Conservation (phyloP, 2,888 invertebrate genomes). For the Hirtodrosophila cameraria region DNA sequence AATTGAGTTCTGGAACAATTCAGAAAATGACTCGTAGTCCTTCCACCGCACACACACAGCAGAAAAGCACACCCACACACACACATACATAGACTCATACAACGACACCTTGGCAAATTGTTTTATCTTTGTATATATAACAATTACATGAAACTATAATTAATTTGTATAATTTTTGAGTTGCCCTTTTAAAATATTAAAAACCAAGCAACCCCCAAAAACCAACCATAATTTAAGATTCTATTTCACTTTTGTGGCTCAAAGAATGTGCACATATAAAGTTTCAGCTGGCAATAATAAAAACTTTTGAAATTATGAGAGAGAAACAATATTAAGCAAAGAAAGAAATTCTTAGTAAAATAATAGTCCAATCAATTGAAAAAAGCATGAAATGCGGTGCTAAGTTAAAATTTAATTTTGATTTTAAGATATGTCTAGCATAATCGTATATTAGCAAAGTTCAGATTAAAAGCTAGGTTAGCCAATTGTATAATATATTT, state of each 20-base stretch:
- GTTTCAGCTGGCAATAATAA: slow-evolving; percentile 43
- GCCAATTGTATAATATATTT: background rate
- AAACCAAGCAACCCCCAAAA: slow-evolving; percentile 25
- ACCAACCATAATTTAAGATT: slow-evolving; percentile 25
- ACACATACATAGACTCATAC: slow-evolving; percentile 17
- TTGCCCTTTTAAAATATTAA: slow-evolving; percentile 40
- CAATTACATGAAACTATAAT: slow-evolving; percentile 48
- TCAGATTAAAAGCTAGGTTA: background rate
- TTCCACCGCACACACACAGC: slow-evolving; percentile 25
- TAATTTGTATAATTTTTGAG: slow-evolving; percentile 55
- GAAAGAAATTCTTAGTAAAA: background rate
- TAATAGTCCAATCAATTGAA: background rate
- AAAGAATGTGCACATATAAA: slow-evolving; percentile 37
- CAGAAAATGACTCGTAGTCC: background rate
- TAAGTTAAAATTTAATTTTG: too few relatives aligned
- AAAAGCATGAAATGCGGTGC: background rate
- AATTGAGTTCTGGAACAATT: too few relatives aligned
- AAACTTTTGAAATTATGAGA: slow-evolving; percentile 32
- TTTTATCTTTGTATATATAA: slow-evolving; percentile 54
- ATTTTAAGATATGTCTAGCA: too few relatives aligned
- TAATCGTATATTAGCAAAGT: too few relatives aligned
- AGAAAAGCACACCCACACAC: slow-evolving; percentile 19
- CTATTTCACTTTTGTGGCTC: slow-evolving; percentile 29
- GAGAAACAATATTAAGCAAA: background rate
- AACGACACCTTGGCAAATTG: slow-evolving; percentile 61